Percentiles rank a stretch among this genome's conserved stretches.
These are phyloP conservation scores for Formica selysi DNA, from an alignment of 1,140 invertebrate genomes.

Conservation along the genomic window DNA sequence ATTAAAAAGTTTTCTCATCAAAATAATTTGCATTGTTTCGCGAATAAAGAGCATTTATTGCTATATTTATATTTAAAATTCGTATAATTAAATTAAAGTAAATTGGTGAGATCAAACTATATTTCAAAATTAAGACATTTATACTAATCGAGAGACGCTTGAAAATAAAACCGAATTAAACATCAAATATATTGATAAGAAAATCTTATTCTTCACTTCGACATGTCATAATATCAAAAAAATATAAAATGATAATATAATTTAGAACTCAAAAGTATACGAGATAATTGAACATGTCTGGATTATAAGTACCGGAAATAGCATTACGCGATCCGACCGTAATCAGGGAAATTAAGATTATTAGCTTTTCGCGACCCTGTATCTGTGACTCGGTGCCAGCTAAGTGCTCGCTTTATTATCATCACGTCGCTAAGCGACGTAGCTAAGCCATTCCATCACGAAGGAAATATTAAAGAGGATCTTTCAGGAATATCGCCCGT, in stretches of 20 bases:
- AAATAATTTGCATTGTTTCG: neutral
- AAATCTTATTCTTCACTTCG: neutral
- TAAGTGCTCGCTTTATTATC: slow-evolving; percentile 57
- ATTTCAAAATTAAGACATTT: neutral
- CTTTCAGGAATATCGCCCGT: neutral
- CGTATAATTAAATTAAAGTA: neutral
- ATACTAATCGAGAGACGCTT: neutral
- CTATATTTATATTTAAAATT: neutral
- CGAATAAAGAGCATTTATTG: neutral
- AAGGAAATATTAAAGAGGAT: slow-evolving; percentile 62
- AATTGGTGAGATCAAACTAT: neutral
- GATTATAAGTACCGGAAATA: neutral
- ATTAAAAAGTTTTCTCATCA: neutral
- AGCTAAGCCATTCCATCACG: neutral
- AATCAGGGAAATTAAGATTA: slow-evolving; percentile 34
- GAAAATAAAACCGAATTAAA: neutral
- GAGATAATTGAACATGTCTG: neutral
- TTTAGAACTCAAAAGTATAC: neutral
- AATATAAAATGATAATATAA: neutral
- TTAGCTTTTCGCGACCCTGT: slow-evolving; percentile 2
- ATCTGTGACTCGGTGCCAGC: slow-evolving; percentile 13
- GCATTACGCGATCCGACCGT: neutral
- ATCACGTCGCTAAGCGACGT: slow-evolving; percentile 10
- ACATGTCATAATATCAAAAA: neutral
- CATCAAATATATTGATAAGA: neutral